Percentiles rank a stretch among this genome's conserved stretches.
Conservation (phyloP, 2,113 vertebrate species). For the Pelodiscus sinensis region DNA sequence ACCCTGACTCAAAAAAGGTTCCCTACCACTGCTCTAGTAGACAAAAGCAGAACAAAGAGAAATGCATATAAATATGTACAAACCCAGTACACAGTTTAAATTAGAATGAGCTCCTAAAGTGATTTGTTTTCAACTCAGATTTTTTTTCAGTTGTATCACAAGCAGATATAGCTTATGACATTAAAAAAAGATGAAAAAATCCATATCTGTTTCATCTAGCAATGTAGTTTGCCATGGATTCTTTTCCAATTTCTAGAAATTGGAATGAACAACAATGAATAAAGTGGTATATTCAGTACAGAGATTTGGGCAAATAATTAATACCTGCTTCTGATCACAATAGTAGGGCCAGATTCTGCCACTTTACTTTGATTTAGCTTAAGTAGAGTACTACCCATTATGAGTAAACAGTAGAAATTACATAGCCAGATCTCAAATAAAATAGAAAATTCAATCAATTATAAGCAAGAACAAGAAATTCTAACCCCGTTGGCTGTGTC, state of each 20-base stretch:
- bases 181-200: neutral
- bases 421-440: neutral
- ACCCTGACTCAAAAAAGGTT: too few relatives aligned
- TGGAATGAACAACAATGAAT: neutral
- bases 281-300: neutral
- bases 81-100: neutral
- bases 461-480: neutral
- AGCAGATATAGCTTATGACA: neutral
- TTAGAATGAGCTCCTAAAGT: neutral
- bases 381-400: too few relatives aligned
- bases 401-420: neutral
- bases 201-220: neutral
- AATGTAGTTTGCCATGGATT: neutral
- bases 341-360: conserved; percentile 43
- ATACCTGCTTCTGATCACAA: neutral
- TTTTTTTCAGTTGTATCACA: neutral
- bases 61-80: neutral
- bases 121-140: neutral
- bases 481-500: neutral
- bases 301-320: conserved; percentile 1
- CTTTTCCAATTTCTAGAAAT: neutral
- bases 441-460: conserved; percentile 11
- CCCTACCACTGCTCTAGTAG: too few relatives aligned
- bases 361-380: too few relatives aligned
- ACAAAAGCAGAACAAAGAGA: neutral